A percentile compares a stretch with the other conserved stretches of the same genome.
Conservation (phyloP, 2,797 vertebrate genomes). For the Dermochelys coriacea region DNA sequence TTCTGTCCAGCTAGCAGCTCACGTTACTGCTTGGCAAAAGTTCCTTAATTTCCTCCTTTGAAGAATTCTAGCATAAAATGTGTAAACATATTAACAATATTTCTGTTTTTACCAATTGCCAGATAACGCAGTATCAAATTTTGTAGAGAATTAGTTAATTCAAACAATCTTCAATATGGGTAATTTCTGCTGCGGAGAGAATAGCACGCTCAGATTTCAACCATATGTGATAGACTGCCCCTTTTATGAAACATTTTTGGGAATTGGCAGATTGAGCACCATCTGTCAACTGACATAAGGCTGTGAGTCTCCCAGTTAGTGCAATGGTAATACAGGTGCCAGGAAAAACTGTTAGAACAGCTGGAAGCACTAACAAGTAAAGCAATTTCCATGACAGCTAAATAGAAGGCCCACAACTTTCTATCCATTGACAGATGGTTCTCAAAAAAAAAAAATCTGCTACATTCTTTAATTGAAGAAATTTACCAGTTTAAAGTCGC, state of each 20-base stretch:
- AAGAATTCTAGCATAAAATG: slow-evolving; percentile 37
- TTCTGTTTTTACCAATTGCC: not conserved
- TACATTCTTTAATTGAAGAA: not conserved
- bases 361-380: not conserved
- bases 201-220: fast-evolving
- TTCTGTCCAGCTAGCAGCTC: slow-evolving; percentile 55
- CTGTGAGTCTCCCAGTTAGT: fast-evolving
- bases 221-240: not conserved
- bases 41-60: slow-evolving; percentile 57
- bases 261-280: slow-evolving; percentile 35
- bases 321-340: not conserved
- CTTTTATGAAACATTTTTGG: not conserved
- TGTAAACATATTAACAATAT: slow-evolving; percentile 31
- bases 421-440: fast-evolving
- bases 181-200: not conserved
- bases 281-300: slow-evolving; percentile 49
- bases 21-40: slow-evolving; percentile 37
- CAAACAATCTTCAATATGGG: not conserved
- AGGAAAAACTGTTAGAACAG: not conserved
- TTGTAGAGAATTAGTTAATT: slow-evolving; percentile 15
- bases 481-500: not conserved
- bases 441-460: not conserved
- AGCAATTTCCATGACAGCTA: fast-evolving
- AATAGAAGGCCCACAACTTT: not conserved
- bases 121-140: slow-evolving; percentile 17